Evolutionary conservation across 2,113 vertebrate genomes (phyloP).

Genomic region (Cryptotis parvus): DNA sequence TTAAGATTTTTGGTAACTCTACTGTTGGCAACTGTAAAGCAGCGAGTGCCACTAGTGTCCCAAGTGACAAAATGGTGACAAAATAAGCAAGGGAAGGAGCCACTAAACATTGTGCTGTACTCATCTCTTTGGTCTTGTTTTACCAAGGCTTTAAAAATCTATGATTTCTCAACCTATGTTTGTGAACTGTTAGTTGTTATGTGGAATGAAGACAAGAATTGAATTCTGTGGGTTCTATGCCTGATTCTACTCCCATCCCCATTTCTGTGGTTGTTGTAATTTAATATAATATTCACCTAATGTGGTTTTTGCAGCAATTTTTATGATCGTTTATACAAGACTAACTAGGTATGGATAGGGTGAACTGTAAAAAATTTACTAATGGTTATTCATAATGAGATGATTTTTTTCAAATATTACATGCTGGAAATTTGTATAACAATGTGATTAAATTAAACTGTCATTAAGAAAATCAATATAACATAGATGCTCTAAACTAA

Average conservation of each 20-base stretch:
- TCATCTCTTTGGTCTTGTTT: background rate
- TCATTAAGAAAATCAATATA: conserved; percentile 70
- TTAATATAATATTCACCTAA: background rate
- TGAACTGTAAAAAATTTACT: conserved; percentile 59
- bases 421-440: conserved; percentile 45
- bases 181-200: background rate
- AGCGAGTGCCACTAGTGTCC: background rate
- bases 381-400: conserved; percentile 46
- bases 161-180: background rate
- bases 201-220: background rate
- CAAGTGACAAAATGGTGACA: background rate
- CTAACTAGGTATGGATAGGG: background rate
- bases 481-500: conserved; percentile 65
- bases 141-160: background rate
- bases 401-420: conserved; percentile 51
- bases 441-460: conserved; percentile 68
- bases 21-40: background rate
- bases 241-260: background rate
- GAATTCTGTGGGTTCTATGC: background rate
- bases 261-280: no score
- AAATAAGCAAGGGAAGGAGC: background rate
- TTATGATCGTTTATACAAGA: background rate
- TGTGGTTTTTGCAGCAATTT: background rate
- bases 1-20: background rate
- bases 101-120: background rate